Conservation (phyloP, 2,888 invertebrate genomes). For the Agrochola macilenta region DNA sequence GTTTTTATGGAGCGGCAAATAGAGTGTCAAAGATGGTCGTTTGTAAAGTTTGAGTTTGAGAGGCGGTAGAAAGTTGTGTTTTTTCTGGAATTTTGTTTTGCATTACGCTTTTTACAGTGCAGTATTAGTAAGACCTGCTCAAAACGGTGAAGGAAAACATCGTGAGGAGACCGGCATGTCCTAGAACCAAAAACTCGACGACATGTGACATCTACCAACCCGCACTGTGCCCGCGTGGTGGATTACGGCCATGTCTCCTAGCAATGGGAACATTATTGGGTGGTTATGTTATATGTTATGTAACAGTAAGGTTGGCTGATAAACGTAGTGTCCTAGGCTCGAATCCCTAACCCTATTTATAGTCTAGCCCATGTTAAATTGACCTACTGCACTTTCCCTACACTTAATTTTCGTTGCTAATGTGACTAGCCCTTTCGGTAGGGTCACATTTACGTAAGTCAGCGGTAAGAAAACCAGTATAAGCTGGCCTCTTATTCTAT, state of each 20-base stretch:
- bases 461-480: not conserved
- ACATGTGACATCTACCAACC: no score
- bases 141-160: no score
- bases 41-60: not conserved
- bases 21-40: not conserved
- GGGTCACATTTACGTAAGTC: no score
- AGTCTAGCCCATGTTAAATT: not conserved
- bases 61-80: not conserved
- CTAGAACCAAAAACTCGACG: no score
- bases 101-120: not conserved
- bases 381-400: not conserved
- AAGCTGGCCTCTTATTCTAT: not conserved
- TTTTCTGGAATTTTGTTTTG: no score
- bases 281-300: no score
- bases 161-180: no score
- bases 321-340: no score
- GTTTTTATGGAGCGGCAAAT: constrained; percentile 5
- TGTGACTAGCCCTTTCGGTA: not conserved
- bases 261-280: no score
- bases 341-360: not conserved
- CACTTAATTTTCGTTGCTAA: not conserved
- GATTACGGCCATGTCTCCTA: no score
- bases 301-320: not conserved
- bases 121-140: no score
- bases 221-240: no score